These are phyloP conservation scores for Cataglyphis rosenhaueri DNA, from an alignment of 2,888 invertebrate species.

Conservation along the genomic window DNA sequence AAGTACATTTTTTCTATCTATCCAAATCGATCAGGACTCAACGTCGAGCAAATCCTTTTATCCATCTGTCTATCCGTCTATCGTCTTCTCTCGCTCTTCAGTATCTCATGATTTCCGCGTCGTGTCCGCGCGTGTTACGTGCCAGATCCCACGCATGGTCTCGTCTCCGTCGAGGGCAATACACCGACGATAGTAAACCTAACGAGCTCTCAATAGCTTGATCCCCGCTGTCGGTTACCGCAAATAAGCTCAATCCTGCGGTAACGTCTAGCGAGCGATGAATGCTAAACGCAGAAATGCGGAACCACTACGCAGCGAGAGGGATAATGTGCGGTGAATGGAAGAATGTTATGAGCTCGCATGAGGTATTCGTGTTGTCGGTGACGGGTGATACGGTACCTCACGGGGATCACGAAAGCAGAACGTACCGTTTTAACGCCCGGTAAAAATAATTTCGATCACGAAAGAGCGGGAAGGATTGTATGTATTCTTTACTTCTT, in stretches of 20 bases:
- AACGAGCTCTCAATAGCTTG: conserved; percentile 52
- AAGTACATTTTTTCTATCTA: conserved; percentile 14
- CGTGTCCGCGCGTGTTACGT: conserved; percentile 47
- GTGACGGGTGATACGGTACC: conserved; percentile 24
- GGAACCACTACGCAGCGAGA: conserved; percentile 39
- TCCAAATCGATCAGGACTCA: conserved; percentile 32
- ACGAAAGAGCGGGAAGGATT: neutral
- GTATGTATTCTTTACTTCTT: conserved; percentile 11
- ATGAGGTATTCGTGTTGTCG: conserved; percentile 30
- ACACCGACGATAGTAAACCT: conserved; percentile 29
- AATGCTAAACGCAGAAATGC: conserved; percentile 52
- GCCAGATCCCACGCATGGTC: conserved; percentile 48
- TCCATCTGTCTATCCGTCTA: conserved; percentile 29
- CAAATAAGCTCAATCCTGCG: conserved; percentile 48
- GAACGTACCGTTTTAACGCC: conserved; percentile 39
- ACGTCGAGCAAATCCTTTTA: neutral
- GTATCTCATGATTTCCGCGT: conserved; percentile 29
- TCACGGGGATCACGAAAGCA: conserved; percentile 21
- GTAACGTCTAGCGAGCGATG: conserved; percentile 49
- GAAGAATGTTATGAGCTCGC: conserved; percentile 51
- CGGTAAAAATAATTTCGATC: conserved; percentile 37
- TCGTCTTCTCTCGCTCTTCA: conserved; percentile 26
- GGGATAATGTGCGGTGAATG: conserved; percentile 49
- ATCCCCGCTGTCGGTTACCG: conserved; percentile 51
- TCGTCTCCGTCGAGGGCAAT: conserved; percentile 46